Evolutionary conservation across 1,140 invertebrate genomes (phyloP).

Genomic region (Halictus rubicundus): DNA sequence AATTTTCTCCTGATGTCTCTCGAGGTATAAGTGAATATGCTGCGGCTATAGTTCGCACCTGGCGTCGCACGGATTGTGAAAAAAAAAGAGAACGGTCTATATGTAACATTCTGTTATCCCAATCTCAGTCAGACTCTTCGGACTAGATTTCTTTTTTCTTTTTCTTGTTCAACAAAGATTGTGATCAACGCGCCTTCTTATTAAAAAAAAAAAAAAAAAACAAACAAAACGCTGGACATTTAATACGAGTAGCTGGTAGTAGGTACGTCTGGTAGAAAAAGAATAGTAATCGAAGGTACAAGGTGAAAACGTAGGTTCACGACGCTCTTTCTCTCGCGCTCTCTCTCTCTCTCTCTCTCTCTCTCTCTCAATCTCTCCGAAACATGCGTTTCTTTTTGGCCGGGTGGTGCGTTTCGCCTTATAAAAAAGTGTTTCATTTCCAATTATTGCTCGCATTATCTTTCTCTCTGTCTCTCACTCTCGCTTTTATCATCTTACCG

Average conservation of each 20-base stretch:
- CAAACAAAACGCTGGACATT: conserved; percentile 63
- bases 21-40: conserved; percentile 38
- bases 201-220: no score
- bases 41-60: conserved; percentile 31
- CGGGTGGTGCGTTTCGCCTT: conserved; percentile 39
- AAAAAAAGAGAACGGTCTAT: conserved; percentile 57
- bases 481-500: no score
- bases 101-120: conserved; percentile 49
- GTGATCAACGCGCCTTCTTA: conserved; percentile 60
- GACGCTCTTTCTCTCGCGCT: not conserved
- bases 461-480: not conserved
- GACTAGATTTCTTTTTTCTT: conserved; percentile 69
- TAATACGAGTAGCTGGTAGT: conserved; percentile 49
- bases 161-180: conserved; percentile 47
- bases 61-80: conserved; percentile 43
- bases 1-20: conserved; percentile 43
- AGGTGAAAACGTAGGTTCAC: conserved; percentile 38
- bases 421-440: conserved; percentile 20
- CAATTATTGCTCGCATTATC: conserved; percentile 17
- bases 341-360: no score
- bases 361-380: not conserved
- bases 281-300: conserved; percentile 51
- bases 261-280: conserved; percentile 65
- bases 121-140: conserved; percentile 66
- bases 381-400: conserved; percentile 34